A percentile compares a stretch with the other conserved stretches of the same genome.
phyloP scores from a whole-genome alignment of 2,797 vertebrate species.

The Thaleichthys pacificus region DNA sequence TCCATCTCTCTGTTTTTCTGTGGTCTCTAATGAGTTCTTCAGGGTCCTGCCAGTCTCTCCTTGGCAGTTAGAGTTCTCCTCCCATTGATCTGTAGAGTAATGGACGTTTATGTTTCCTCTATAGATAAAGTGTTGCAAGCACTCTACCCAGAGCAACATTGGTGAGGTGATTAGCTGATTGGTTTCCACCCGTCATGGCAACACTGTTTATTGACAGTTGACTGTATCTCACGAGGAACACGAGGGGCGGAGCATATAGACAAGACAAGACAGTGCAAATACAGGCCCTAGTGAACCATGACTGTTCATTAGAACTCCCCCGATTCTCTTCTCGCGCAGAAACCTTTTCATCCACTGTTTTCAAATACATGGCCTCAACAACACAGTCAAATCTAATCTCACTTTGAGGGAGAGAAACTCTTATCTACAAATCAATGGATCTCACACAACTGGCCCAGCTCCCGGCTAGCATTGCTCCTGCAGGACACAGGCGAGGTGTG shows the following conservation, averaged over 20 bases:
- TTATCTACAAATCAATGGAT: conserved; percentile 42
- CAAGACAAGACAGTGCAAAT: not conserved
- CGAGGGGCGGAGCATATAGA: too few relatives aligned
- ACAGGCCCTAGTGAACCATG: too few relatives aligned
- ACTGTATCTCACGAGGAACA: not conserved
- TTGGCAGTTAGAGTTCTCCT: conserved; percentile 18
- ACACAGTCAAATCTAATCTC: conserved; percentile 45
- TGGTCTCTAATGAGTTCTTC: not conserved
- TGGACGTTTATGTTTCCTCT: conserved; percentile 10
- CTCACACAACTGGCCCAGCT: conserved; percentile 41
- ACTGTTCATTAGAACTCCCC: too few relatives aligned
- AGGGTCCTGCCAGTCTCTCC: not conserved
- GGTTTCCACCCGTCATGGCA: not conserved
- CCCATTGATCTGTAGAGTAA: conserved; percentile 29
- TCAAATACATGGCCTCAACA: not conserved
- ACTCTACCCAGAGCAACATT: conserved; percentile 27
- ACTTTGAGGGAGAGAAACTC: conserved; percentile 35
- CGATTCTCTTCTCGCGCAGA: too few relatives aligned
- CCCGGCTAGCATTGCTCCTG: conserved; percentile 40
- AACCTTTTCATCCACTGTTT: too few relatives aligned
- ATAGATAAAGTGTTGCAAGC: conserved; percentile 14
- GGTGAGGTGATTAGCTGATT: conserved; percentile 39
- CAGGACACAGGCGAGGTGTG: conserved; percentile 39
- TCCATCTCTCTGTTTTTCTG: conserved; percentile 5
- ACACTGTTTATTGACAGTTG: not conserved